Conservation (phyloP, 2,113 vertebrate species). For the Ia io region DNA sequence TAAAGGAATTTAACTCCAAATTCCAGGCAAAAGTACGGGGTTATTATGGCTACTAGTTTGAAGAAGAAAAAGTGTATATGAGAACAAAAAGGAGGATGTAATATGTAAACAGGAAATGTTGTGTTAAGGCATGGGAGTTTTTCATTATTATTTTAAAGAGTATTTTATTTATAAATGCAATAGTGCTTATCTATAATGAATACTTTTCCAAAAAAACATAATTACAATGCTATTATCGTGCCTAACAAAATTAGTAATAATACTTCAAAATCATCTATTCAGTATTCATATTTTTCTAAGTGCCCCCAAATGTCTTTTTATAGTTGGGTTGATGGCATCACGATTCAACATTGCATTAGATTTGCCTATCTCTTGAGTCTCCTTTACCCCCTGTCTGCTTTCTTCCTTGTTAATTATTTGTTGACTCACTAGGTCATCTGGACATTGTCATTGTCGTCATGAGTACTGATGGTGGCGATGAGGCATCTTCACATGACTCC, state of each 20-base stretch:
- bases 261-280: background rate
- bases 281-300: background rate
- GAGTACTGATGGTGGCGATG: background rate
- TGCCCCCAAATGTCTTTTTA: background rate
- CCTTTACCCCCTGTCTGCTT: background rate
- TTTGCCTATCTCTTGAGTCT: background rate
- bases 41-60: background rate
- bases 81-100: background rate
- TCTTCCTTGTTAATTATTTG: background rate
- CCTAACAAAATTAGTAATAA: background rate
- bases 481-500: background rate
- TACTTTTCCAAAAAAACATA: background rate
- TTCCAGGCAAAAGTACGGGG: background rate
- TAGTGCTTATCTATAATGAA: background rate
- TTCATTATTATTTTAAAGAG: background rate
- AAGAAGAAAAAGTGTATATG: background rate
- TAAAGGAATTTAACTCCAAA: background rate
- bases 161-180: background rate
- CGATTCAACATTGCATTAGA: background rate
- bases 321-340: background rate
- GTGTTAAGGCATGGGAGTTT: background rate
- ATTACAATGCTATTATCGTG: background rate
- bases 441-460: background rate
- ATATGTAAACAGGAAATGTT: background rate
- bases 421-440: background rate